These are phyloP conservation scores for Zoanthus gigantus DNA, from an alignment of 92 coral and sea anemone genomes.

Conservation along the genomic window DNA sequence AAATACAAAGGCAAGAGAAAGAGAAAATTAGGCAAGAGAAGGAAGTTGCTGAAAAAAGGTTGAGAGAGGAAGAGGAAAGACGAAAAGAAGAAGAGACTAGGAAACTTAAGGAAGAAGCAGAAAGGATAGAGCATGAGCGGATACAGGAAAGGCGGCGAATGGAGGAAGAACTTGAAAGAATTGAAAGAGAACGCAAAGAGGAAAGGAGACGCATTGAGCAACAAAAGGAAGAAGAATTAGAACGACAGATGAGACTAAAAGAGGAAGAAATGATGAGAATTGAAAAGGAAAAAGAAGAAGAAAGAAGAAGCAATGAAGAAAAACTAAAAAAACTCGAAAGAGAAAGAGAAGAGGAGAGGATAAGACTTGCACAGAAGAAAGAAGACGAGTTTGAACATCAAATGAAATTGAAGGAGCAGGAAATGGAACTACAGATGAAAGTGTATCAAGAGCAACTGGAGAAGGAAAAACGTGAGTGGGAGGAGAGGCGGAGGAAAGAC, in stretches of 20 bases:
- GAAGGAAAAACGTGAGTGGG: conserved; percentile 65
- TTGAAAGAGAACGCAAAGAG: conserved; percentile 68
- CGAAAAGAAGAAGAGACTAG: conserved; percentile 61
- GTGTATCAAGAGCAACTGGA: conserved; percentile 77
- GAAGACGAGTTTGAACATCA: conserved; percentile 85
- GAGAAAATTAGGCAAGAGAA: conserved; percentile 57
- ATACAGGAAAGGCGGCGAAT: conserved; percentile 68
- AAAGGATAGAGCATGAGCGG: conserved; percentile 60
- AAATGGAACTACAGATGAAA: conserved; percentile 75
- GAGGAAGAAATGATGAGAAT: conserved; percentile 75
- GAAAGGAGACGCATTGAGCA: conserved; percentile 63
- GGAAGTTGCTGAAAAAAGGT: conserved; percentile 65
- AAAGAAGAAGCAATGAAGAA: conserved; percentile 75
- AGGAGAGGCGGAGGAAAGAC: conserved; percentile 58
- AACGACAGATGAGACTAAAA: conserved; percentile 73
- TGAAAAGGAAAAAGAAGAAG: conserved; percentile 70
- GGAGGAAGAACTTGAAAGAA: conserved; percentile 69
- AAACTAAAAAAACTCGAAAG: conserved; percentile 54
- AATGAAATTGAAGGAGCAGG: conserved; percentile 81
- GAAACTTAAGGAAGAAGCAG: conserved; percentile 57
- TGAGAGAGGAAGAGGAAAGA: conserved; percentile 67
- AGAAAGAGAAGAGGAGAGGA: conserved; percentile 50
- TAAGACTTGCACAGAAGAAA: conserved; percentile 62
- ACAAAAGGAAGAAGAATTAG: conserved; percentile 78
- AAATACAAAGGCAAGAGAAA: conserved; percentile 43